Base-by-base conservation (phyloP, 2,113 vertebrate species). In the Phoenicopterus ruber region DNA sequence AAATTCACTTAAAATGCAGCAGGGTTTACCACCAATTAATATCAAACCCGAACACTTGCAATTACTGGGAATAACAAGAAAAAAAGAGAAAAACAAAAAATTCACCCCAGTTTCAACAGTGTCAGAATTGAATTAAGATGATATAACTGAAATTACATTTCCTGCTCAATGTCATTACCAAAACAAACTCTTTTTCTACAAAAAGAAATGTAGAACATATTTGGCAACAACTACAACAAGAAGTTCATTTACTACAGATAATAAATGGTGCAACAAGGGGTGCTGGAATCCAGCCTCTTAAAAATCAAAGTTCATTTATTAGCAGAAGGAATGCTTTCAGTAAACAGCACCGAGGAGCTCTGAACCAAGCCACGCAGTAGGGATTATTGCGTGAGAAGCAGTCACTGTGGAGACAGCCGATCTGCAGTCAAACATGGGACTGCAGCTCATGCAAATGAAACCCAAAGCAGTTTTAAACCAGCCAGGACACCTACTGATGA, bases 301-400 rank as follows among this genome's bases (percentile, higher is more conserved):
- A 44, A 84, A 38, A 32, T 11, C 28, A 7, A 25, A n/a, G 21
- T 26, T 66, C 4, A 50, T 55, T 21, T 42, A 20, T 50, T 31
- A 52, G 17, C 11, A 18, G 46, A 44, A 89, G 34, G 66, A 72
- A 85, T 1, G 14, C 11, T 31, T 36, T 22, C 58, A 47, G 76
- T 15, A 15, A 54, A 21, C n/a, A 40, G 85, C 77, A 44, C 31
- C 59, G 19, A 50, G 40, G 40, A 79, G 71, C 66, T 65, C 61
- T n/a, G 81, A 52, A 19, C 38, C 17, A 7, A 70, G 54, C 14
- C 2, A 1, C 1, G 28, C 1, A 4, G 57, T 1, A 38, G 38
- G 59, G 69, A 36, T 22, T 19, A 5, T 0, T 5, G 28, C 5
- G 4, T 8, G 28, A 80, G 55, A 49, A 59, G 46, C n/a, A 34